A percentile compares a stretch with the other conserved stretches of the same genome.
These are phyloP conservation scores for Urocitellus parryii DNA, from an alignment of 2,113 vertebrate genomes.

Conservation along the genomic window DNA sequence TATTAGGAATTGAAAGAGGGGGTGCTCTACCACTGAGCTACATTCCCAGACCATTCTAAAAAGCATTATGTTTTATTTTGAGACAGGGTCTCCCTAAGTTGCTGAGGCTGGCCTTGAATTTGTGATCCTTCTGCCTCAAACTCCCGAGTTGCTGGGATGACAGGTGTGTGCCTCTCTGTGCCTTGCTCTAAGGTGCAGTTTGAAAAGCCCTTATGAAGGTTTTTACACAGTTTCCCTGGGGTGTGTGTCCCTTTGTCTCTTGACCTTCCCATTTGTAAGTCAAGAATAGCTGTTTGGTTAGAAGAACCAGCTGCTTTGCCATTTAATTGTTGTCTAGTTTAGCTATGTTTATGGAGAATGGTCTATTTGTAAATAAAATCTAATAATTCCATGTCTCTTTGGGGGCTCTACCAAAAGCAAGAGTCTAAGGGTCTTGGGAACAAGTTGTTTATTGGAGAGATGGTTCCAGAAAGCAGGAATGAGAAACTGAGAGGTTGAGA, in stretches of 20 bases:
- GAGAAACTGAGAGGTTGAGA: not conserved
- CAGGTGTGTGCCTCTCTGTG: no score
- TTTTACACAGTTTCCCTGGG: not conserved
- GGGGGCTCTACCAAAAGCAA: not conserved
- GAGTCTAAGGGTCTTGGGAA: not conserved
- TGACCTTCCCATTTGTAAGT: not conserved
- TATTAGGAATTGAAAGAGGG: no score
- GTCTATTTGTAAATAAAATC: not conserved
- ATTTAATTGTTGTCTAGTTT: conserved; percentile 50
- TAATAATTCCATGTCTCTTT: not conserved
- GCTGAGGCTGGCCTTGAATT: no score
- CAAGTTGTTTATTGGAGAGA: not conserved
- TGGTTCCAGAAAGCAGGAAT: not conserved
- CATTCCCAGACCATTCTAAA: no score
- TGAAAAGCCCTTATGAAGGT: not conserved
- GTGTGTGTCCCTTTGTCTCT: not conserved
- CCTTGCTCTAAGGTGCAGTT: not conserved
- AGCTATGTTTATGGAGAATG: conserved; percentile 23
- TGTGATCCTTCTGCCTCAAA: no score
- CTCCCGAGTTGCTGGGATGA: no score
- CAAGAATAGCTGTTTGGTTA: conserved; percentile 7
- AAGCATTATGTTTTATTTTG: no score
- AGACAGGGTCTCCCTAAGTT: no score
- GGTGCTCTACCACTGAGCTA: no score
- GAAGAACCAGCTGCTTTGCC: not conserved